phyloP scores from a whole-genome alignment of 2,888 invertebrate species.

The Brenthis hecate region DNA sequence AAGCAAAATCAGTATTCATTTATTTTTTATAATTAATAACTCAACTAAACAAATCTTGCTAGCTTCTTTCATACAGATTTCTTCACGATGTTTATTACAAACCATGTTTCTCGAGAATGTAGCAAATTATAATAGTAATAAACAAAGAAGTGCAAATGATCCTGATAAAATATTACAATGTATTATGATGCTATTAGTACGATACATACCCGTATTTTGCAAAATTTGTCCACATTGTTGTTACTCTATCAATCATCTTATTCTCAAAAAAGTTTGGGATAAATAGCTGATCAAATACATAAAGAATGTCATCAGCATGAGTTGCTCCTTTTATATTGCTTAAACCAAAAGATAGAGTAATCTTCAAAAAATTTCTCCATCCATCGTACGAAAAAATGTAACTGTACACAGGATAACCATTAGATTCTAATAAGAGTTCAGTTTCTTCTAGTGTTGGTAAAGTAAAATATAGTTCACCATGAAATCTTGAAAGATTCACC shows the following conservation, averaged over 20 bases:
- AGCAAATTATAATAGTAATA: too few relatives aligned
- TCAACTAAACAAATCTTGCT: too few relatives aligned
- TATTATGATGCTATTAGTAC: background rate
- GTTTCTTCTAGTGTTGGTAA: slow-evolving; percentile 57
- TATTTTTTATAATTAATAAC: too few relatives aligned
- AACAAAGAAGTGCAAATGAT: too few relatives aligned
- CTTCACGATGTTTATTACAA: too few relatives aligned
- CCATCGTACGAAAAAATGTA: slow-evolving; percentile 62
- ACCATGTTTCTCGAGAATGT: too few relatives aligned
- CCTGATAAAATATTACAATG: too few relatives aligned
- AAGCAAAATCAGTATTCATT: slow-evolving; percentile 30
- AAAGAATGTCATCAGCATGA: slow-evolving; percentile 60
- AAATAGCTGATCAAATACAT: slow-evolving; percentile 58
- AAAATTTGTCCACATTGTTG: slow-evolving; percentile 14
- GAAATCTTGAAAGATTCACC: slow-evolving; percentile 56
- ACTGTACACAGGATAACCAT: slow-evolving; percentile 55
- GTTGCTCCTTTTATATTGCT: slow-evolving; percentile 53
- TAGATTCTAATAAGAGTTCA: slow-evolving; percentile 52
- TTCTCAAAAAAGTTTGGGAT: slow-evolving; percentile 53
- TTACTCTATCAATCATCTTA: slow-evolving; percentile 50
- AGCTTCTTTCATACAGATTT: too few relatives aligned
- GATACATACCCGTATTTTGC: slow-evolving; percentile 15
- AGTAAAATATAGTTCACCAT: slow-evolving; percentile 56
- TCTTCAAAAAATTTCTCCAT: slow-evolving; percentile 54
- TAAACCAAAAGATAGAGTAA: slow-evolving; percentile 44